phyloP scores from a whole-genome alignment of 1,140 invertebrate species.

The Bombyx mori region ASM3026992v2 NC_085115.1:7301501-7302000 shows the following conservation, averaged over 20 bases:
- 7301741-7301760: conserved; percentile 73
- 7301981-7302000: too few relatives aligned
- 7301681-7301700: conserved; percentile 81
- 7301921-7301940: too few relatives aligned
- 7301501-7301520: too few relatives aligned
- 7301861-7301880: too few relatives aligned
- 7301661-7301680: conserved; percentile 76
- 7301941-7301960: too few relatives aligned
- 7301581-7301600: conserved; percentile 26
- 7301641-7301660: conserved; percentile 64
- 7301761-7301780: conserved; percentile 14
- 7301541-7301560: not conserved
- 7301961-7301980: too few relatives aligned
- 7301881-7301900: too few relatives aligned
- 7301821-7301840: too few relatives aligned
- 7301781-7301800: conserved; percentile 7
- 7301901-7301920: too few relatives aligned
- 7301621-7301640: conserved; percentile 27
- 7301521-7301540: too few relatives aligned
- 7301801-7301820: not conserved
- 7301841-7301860: too few relatives aligned
- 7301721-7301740: conserved; percentile 80
- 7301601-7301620: conserved; percentile 50
- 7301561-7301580: not conserved
- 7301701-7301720: conserved; percentile 76